Conservation (phyloP, 2,888 invertebrate species). For the Diaprepes abbreviatus region DNA sequence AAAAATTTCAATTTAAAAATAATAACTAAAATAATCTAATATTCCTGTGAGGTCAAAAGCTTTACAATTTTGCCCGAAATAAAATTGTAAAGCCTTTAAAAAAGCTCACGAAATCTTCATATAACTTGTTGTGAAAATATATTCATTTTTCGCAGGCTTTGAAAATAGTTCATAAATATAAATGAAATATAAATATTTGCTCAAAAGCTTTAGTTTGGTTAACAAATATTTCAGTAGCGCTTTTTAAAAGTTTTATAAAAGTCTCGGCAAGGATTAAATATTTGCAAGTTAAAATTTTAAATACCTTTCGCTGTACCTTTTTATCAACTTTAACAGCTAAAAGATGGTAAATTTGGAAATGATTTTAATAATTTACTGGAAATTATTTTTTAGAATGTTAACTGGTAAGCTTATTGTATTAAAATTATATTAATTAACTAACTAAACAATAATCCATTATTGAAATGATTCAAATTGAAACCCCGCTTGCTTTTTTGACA, state of each 20-base stretch:
- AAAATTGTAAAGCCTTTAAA: conserved; percentile 8
- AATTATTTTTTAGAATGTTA: too few relatives aligned
- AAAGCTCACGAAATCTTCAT: conserved; percentile 3
- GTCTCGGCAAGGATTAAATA: not conserved
- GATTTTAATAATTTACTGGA: too few relatives aligned
- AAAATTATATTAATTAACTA: too few relatives aligned
- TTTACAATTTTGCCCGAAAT: conserved; percentile 8
- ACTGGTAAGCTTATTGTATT: too few relatives aligned
- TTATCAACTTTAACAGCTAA: too few relatives aligned
- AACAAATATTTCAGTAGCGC: conserved; percentile 12
- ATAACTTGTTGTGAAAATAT: not conserved
- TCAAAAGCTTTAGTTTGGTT: conserved; percentile 11
- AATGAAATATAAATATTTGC: conserved; percentile 21
- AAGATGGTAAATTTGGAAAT: too few relatives aligned
- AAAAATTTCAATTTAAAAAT: too few relatives aligned
- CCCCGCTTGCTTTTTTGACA: too few relatives aligned
- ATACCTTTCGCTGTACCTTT: not conserved
- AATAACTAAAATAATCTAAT: too few relatives aligned
- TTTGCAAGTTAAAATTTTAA: conserved; percentile 4
- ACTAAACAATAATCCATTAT: too few relatives aligned
- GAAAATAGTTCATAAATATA: conserved; percentile 21
- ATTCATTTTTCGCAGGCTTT: conserved; percentile 10
- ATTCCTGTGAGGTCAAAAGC: conserved; percentile 2
- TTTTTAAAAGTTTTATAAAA: conserved; percentile 3
- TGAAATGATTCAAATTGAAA: too few relatives aligned